A percentile compares a stretch with the other conserved stretches of the same genome.
phyloP scores from a whole-genome alignment of 1,140 invertebrate genomes.

The Cyclargus thomasi region DNA sequence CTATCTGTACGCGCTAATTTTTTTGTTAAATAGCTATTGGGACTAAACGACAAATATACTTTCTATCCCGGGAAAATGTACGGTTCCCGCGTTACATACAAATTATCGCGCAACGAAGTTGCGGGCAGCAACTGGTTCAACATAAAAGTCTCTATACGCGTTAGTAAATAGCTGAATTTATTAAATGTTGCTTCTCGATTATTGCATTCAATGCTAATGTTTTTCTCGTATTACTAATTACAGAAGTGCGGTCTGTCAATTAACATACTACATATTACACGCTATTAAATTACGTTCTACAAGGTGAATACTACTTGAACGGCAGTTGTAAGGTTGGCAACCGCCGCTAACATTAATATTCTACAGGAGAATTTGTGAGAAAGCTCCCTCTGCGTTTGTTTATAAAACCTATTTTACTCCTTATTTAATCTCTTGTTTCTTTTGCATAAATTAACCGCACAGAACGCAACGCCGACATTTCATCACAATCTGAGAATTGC shows the following conservation, averaged over 20 bases:
- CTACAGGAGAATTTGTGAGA: neutral
- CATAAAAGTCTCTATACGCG: too few species aligned
- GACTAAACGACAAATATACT: too few species aligned
- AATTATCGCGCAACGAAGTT: too few species aligned
- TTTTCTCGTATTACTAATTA: neutral
- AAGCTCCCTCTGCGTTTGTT: slow-evolving; percentile 1
- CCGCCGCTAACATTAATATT: slow-evolving; percentile 4
- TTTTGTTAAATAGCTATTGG: too few species aligned
- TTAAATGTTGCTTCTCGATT: neutral
- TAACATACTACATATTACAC: slow-evolving; percentile 1
- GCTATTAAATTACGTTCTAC: neutral
- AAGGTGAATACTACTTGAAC: neutral
- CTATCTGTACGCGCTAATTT: too few species aligned
- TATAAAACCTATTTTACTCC: slow-evolving; percentile 5
- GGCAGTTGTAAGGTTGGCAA: neutral
- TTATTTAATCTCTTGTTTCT: slow-evolving; percentile 7
- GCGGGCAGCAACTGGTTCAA: too few species aligned
- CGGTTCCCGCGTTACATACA: too few species aligned
- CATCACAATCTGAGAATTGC: neutral
- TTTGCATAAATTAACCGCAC: neutral
- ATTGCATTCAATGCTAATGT: neutral
- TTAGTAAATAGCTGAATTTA: too few species aligned
- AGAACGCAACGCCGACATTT: slow-evolving; percentile 9
- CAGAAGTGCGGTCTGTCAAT: neutral
- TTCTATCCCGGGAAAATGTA: too few species aligned